Percentiles rank a stretch among this genome's conserved stretches.
phyloP scores from a whole-genome alignment of 1,140 invertebrate species.

The Ladona fulva region DNA sequence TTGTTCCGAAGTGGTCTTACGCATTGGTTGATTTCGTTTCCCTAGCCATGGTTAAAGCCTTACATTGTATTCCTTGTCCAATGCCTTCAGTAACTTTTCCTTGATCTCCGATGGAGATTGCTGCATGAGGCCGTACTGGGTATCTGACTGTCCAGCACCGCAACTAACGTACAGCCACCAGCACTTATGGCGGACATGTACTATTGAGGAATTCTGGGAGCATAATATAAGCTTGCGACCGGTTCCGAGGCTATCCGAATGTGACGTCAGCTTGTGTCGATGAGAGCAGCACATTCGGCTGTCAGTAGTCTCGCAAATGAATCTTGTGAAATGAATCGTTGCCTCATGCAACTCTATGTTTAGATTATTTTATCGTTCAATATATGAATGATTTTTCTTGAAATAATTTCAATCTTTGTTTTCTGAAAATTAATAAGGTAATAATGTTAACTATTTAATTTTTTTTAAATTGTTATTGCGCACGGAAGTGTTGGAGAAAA shows the following conservation, averaged over 20 bases:
- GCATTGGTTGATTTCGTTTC: slow-evolving; percentile 11
- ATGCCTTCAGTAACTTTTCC: slow-evolving; percentile 49
- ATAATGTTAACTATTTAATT: too few relatives aligned
- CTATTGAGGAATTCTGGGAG: slow-evolving; percentile 32
- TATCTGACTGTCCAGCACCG: slow-evolving; percentile 34
- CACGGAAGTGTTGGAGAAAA: too few relatives aligned
- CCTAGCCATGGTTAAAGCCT: slow-evolving; percentile 30
- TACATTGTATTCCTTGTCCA: slow-evolving; percentile 55
- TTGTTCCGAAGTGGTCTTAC: slow-evolving; percentile 17
- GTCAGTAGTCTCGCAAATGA: neutral
- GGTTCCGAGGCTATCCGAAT: slow-evolving; percentile 16
- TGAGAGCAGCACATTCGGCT: neutral
- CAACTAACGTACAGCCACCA: slow-evolving; percentile 35
- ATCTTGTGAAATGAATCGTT: too few relatives aligned
- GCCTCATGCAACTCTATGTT: too few relatives aligned
- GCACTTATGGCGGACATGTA: slow-evolving; percentile 37
- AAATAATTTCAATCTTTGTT: too few relatives aligned
- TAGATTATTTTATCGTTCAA: too few relatives aligned
- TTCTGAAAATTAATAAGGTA: too few relatives aligned
- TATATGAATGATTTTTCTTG: too few relatives aligned
- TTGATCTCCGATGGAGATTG: slow-evolving; percentile 49
- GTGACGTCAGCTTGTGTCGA: slow-evolving; percentile 16
- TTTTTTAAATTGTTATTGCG: too few relatives aligned
- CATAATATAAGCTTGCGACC: slow-evolving; percentile 28
- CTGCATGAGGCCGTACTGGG: slow-evolving; percentile 42